Conservation (phyloP, 2,797 vertebrate genomes). For the Pangasius djambal region DNA sequence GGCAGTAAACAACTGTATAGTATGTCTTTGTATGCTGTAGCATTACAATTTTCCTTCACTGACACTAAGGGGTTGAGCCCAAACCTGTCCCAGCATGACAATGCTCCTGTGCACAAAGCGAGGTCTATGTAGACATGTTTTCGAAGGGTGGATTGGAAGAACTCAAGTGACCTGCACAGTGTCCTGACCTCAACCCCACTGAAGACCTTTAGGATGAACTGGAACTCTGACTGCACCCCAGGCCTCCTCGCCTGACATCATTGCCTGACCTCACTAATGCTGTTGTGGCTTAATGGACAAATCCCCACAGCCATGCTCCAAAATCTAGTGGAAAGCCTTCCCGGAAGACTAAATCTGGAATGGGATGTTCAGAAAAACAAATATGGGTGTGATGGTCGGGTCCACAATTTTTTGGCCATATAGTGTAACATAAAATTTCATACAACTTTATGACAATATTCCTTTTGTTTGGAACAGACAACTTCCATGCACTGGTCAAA, state of each 20-base stretch:
- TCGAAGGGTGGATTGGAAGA: background rate
- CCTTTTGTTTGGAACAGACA: constrained; percentile 60
- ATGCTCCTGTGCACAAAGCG: background rate
- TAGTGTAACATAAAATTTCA: background rate
- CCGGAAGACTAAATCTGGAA: background rate
- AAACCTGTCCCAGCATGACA: background rate
- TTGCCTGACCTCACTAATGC: background rate
- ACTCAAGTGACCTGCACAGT: background rate
- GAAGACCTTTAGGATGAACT: background rate
- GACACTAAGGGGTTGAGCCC: background rate
- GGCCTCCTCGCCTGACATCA: background rate
- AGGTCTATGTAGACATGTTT: background rate
- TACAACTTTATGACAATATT: background rate
- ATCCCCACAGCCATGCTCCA: background rate
- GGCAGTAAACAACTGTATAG: background rate
- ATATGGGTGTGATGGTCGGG: background rate
- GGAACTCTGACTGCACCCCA: background rate
- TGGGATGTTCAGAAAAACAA: background rate
- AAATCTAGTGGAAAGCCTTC: background rate
- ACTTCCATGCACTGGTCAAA: constrained; percentile 65
- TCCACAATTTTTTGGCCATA: background rate
- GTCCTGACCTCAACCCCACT: background rate
- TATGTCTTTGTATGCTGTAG: background rate
- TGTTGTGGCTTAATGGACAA: background rate
- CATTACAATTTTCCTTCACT: background rate